phyloP scores from a whole-genome alignment of 1,140 invertebrate species.

The Nymphalis io region DNA sequence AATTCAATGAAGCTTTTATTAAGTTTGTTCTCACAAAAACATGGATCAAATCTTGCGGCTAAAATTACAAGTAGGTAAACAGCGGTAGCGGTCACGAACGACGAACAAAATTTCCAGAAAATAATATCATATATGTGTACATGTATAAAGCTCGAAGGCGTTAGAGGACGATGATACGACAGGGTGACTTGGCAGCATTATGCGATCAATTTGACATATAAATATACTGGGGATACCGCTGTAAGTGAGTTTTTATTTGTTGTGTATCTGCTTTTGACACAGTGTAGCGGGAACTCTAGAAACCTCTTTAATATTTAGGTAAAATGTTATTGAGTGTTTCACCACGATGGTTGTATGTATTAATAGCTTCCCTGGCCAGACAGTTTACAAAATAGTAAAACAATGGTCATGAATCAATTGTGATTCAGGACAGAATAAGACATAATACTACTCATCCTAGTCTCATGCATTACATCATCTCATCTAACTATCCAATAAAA shows the following conservation, averaged over 20 bases:
- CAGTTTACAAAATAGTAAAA: too few species aligned
- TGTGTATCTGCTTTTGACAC: conserved; percentile 2
- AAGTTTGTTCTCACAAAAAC: conserved; percentile 21
- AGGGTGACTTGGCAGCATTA: conserved; percentile 10
- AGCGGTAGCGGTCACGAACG: background rate
- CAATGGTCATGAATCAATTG: too few species aligned
- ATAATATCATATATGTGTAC: background rate
- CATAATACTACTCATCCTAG: too few species aligned
- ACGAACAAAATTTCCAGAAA: background rate
- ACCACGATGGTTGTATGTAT: too few species aligned
- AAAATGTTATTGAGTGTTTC: too few species aligned
- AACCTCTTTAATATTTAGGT: too few species aligned
- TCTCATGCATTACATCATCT: too few species aligned
- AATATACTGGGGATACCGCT: conserved; percentile 5
- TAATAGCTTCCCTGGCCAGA: too few species aligned
- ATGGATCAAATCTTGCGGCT: conserved; percentile 30
- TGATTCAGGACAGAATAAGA: too few species aligned
- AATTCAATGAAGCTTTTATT: conserved; percentile 25
- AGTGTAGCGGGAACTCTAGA: background rate
- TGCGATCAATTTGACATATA: conserved; percentile 21
- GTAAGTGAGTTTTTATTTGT: conserved; percentile 17
- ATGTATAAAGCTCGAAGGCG: background rate
- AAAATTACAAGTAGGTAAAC: conserved; percentile 30
- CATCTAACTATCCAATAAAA: too few species aligned
- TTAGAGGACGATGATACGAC: background rate